Evolutionary conservation across 1,140 invertebrate species (phyloP).

Genomic region (Matsumurasca onukii): DNA sequence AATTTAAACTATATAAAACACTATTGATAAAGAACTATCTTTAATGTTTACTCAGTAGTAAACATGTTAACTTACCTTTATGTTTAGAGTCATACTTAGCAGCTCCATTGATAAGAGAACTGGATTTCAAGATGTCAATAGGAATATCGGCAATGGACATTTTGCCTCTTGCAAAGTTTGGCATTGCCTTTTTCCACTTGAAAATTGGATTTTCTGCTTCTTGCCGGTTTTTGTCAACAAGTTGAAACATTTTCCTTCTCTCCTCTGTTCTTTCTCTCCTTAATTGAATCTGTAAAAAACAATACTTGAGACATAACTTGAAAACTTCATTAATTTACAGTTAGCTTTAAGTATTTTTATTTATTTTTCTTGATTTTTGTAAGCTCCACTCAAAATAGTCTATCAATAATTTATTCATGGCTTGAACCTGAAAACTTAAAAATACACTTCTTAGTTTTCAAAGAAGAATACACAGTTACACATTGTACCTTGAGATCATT

Average conservation of each 20-base stretch:
- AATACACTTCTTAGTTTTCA: too few relatives aligned
- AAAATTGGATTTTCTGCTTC: constrained; percentile 55
- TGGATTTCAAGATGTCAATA: background rate
- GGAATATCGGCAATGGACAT: constrained; percentile 48
- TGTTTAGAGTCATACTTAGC: constrained; percentile 13
- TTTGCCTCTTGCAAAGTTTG: constrained; percentile 39
- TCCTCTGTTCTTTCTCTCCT: constrained; percentile 89
- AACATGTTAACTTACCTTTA: constrained; percentile 12
- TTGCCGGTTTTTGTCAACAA: constrained; percentile 67
- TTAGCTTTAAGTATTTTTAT: too few relatives aligned
- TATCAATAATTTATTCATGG: too few relatives aligned
- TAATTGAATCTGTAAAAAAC: constrained; percentile 64
- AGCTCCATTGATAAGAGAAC: background rate
- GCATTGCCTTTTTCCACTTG: constrained; percentile 70
- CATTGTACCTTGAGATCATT: constrained; percentile 87
- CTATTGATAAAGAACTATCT: too few relatives aligned
- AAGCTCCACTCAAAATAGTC: background rate
- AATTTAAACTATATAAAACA: too few relatives aligned
- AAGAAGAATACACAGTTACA: too few relatives aligned
- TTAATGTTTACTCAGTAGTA: too few relatives aligned
- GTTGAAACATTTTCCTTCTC: constrained; percentile 88
- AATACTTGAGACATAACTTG: too few relatives aligned
- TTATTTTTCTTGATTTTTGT: too few relatives aligned
- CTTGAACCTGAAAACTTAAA: too few relatives aligned
- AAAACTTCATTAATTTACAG: too few relatives aligned